These are phyloP conservation scores for Pemphredon lugubris DNA, from an alignment of 2,888 invertebrate genomes.

Conservation along the genomic window DNA sequence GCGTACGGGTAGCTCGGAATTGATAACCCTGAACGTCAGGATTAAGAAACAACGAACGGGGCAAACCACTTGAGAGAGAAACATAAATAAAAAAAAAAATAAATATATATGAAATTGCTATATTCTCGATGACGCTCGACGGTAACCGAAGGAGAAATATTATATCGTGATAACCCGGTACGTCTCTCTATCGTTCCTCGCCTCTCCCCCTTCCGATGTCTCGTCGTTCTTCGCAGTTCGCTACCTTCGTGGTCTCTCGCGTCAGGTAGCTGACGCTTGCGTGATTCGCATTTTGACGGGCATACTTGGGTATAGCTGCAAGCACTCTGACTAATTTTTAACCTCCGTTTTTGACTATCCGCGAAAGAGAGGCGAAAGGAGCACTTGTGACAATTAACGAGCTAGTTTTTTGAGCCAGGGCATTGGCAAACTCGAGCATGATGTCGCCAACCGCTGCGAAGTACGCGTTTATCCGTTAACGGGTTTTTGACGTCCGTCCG, in stretches of 20 bases:
- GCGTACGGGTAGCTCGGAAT: conserved; percentile 6
- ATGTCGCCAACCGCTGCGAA: conserved; percentile 80
- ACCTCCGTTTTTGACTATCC: conserved; percentile 63
- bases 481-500: conserved; percentile 27
- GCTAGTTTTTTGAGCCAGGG: conserved; percentile 87
- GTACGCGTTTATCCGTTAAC: background rate
- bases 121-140: too few relatives aligned
- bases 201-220: conserved; percentile 4
- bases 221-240: conserved; percentile 24
- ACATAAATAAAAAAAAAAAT: too few relatives aligned
- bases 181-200: background rate
- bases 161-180: too few relatives aligned
- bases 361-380: conserved; percentile 62
- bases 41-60: too few relatives aligned
- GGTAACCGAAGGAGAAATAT: too few relatives aligned
- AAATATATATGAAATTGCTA: too few relatives aligned
- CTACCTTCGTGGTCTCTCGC: conserved; percentile 9
- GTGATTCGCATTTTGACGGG: conserved; percentile 34
- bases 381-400: conserved; percentile 66
- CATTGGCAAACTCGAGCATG: conserved; percentile 88
- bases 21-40: background rate
- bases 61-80: too few relatives aligned
- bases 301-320: conserved; percentile 80
- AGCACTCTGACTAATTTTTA: conserved; percentile 72
- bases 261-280: background rate